These are phyloP conservation scores for Meloidogyne exigua DNA, from an alignment of 1,140 invertebrate genomes.

Conservation along the genomic window DNA sequence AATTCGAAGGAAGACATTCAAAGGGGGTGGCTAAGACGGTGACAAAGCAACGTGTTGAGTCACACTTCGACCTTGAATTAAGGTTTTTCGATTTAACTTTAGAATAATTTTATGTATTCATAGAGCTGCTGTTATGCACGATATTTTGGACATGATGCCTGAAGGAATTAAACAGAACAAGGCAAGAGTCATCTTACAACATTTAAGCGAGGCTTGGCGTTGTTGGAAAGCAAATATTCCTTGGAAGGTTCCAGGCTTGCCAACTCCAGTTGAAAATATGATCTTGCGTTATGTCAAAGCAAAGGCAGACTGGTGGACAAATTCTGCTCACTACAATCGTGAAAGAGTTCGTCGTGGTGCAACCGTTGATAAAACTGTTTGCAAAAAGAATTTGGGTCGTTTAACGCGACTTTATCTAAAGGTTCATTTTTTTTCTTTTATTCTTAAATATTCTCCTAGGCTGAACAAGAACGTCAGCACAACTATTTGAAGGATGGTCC, in stretches of 20 bases:
- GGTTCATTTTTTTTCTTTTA: conserved; percentile 41
- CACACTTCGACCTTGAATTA: conserved; percentile 96
- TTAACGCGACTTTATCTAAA: conserved; percentile 94
- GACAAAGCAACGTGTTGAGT: conserved; percentile 97
- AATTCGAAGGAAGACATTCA: conserved; percentile 97
- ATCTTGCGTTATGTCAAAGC: conserved; percentile 98
- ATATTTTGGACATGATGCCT: conserved; percentile 99
- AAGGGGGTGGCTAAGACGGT: conserved; percentile 99
- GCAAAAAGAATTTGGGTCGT: conserved; percentile 97
- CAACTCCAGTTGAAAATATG: conserved; percentile 99
- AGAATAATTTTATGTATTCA: conserved; percentile 64
- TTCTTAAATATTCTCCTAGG: conserved; percentile 63
- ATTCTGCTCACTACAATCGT: conserved; percentile 98
- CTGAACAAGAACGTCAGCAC: conserved; percentile 97
- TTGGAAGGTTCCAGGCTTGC: conserved; percentile 98
- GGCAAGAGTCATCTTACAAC: conserved; percentile 94
- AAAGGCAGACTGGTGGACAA: conserved; percentile 99
- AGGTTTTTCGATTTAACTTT: conserved; percentile 75
- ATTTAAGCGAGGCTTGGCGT: conserved; percentile 97
- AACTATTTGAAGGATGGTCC: conserved; percentile 98
- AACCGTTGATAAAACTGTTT: conserved; percentile 95
- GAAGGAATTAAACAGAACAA: conserved; percentile 99
- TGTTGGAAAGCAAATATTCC: conserved; percentile 99
- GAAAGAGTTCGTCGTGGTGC: conserved; percentile 74
- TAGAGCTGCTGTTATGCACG: conserved; percentile 79